Percentiles rank a stretch among this genome's conserved stretches.
These are phyloP conservation scores for Trachelus stipa DNA, from an alignment of 2,888 invertebrate genomes.

Conservation along the genomic window DNA sequence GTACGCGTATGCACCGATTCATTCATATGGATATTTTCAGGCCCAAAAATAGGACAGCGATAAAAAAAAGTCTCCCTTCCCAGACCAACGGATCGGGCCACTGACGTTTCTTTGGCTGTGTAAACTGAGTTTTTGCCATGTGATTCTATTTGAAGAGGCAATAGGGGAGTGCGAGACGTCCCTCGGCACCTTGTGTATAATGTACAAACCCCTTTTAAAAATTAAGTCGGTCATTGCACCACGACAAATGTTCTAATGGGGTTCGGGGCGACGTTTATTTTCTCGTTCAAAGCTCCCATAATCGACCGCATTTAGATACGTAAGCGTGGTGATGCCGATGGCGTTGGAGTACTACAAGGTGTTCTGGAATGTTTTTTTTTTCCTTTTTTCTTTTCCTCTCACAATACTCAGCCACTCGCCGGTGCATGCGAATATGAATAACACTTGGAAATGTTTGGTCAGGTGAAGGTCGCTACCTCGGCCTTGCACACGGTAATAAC, in stretches of 20 bases:
- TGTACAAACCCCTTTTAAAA: constrained; percentile 11
- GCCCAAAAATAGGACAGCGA: not conserved
- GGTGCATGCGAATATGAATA: not conserved
- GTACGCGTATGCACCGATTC: no score
- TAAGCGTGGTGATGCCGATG: constrained; percentile 13
- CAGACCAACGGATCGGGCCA: constrained; percentile 1
- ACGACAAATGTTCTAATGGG: constrained; percentile 2
- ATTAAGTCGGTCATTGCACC: constrained; percentile 12
- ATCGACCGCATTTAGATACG: constrained; percentile 18
- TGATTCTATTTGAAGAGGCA: constrained; percentile 3
- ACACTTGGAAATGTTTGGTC: constrained; percentile 27
- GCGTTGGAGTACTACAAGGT: no score
- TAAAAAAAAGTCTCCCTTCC: not conserved
- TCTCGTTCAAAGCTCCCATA: not conserved
- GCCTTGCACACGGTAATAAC: constrained; percentile 35
- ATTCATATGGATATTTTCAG: not conserved
- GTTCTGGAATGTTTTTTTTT: no score
- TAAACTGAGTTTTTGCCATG: constrained; percentile 12
- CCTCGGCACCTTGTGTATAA: constrained; percentile 6
- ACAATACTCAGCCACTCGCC: not conserved
- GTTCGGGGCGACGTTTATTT: not conserved
- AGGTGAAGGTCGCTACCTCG: constrained; percentile 46
- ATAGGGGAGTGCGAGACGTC: not conserved
- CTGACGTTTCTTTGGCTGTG: constrained; percentile 10
- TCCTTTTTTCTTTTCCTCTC: no score